Conservation (phyloP, 2,113 vertebrate species). For the Chionodraco myersi region DNA sequence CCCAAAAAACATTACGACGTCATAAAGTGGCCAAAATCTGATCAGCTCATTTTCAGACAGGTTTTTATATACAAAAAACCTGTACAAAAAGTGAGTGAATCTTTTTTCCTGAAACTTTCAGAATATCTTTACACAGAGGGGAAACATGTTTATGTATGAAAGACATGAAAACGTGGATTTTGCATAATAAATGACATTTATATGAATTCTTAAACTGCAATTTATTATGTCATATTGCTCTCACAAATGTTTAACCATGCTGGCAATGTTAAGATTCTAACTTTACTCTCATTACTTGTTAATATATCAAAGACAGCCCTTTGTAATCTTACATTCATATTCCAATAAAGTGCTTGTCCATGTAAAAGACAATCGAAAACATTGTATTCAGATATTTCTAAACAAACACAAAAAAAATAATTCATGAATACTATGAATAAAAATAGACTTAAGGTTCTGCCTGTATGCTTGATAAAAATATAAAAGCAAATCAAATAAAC, state of each 20-base stretch:
- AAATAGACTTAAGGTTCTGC: constrained; percentile 12
- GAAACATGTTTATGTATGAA: too few relatives aligned
- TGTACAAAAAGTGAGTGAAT: too few relatives aligned
- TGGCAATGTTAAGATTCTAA: neutral
- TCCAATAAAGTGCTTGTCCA: constrained; percentile 15
- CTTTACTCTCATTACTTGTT: constrained; percentile 1
- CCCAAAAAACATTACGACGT: too few relatives aligned
- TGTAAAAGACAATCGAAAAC: constrained; percentile 4
- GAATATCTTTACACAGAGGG: too few relatives aligned
- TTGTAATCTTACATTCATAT: constrained; percentile 1
- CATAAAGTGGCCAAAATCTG: too few relatives aligned
- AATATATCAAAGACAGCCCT: constrained; percentile 15
- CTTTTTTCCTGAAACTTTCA: too few relatives aligned
- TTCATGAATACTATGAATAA: neutral
- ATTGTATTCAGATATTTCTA: neutral
- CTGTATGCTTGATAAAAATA: constrained; percentile 23
- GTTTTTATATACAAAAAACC: too few relatives aligned
- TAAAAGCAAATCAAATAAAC: constrained; percentile 23
- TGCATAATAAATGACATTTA: too few relatives aligned
- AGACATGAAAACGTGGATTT: too few relatives aligned
- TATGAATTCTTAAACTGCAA: neutral
- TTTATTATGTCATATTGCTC: neutral
- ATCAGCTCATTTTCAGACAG: too few relatives aligned
- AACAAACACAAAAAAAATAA: constrained; percentile 17
- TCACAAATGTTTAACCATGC: neutral